Conservation (phyloP, 2,888 invertebrate genomes). For the Drosophila meridiana region DNA sequence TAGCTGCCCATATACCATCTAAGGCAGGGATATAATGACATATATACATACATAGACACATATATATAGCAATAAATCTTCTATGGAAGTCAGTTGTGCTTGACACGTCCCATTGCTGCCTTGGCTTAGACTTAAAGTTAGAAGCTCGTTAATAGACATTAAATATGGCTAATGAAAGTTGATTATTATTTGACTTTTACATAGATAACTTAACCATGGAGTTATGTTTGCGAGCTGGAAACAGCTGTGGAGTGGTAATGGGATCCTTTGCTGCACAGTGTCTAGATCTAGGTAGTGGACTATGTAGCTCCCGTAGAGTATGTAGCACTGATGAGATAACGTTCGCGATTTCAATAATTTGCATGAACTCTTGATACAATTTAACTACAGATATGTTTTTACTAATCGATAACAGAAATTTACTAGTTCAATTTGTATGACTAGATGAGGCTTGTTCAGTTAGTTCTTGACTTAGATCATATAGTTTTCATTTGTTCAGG, state of each 20-base stretch:
- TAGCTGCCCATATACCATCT: slow-evolving; percentile 36
- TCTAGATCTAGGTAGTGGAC: too few species aligned
- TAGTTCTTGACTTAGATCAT: too few species aligned
- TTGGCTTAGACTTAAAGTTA: background rate
- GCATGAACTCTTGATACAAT: too few species aligned
- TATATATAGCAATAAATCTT: background rate
- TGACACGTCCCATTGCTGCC: slow-evolving; percentile 6
- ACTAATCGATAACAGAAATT: too few species aligned
- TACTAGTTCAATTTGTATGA: too few species aligned
- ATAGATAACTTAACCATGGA: too few species aligned
- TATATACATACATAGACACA: background rate
- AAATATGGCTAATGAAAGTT: slow-evolving; percentile 8
- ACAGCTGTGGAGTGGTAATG: background rate
- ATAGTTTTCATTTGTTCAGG: too few species aligned
- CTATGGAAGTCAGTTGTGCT: background rate
- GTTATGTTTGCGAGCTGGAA: background rate
- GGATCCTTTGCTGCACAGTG: background rate
- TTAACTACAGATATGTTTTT: too few species aligned
- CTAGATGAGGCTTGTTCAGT: too few species aligned
- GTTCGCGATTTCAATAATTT: too few species aligned
- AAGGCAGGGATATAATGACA: slow-evolving; percentile 5
- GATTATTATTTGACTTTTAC: slow-evolving; percentile 6
- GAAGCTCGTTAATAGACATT: background rate
- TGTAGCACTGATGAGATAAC: too few species aligned
- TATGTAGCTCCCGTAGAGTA: too few species aligned